Evolutionary conservation across 2,113 vertebrate genomes (phyloP), one percentile per base, ranked within the genome.

Genomic region (Astatotilapia flaviijosephi): DNA sequence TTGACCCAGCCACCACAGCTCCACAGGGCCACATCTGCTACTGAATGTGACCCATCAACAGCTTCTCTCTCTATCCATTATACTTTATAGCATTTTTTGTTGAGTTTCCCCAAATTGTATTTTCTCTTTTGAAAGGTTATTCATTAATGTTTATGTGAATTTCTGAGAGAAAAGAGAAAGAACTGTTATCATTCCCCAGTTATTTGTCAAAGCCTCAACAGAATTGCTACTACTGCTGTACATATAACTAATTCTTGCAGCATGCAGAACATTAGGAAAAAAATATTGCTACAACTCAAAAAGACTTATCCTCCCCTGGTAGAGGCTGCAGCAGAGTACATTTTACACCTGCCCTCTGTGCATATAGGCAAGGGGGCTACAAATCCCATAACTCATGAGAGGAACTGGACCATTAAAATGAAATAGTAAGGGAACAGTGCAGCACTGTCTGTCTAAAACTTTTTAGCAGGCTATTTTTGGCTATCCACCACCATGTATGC

Each of bases 391-490:
- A 92, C 83, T 93, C 93, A 93, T 42, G n/a, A 86, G 49, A 89
- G 89, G 91, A 94, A 94, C 86, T 80, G 86, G 82, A 28, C 85
- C 89, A 91, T 93, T 94, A 88, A 92, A 93, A 88, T 83, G 83
- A 92, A 93, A 91, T 80, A 92, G 81, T 60, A 86, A 84, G 82
- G 68, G 82, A 94, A 93, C 91, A 93, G 90, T 86, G 26, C 31
- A 77, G 85, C 87, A 75, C 87, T 92, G 93, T 95, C 90, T 89
- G 84, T 83, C 92, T 70, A 54, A 82, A 79, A 89, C 89, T 81
- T 86, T 90, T 91, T 68, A 92, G 83, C 83, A 15, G 80, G 88
- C 85, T 94, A 93, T 95, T 93, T 94, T 86, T 94, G 90, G 90
- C 86, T 84, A 62, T 86, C 82, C 49, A 79, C 88, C 88, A 60